Base-by-base conservation (phyloP, 2,113 vertebrate genomes). In the Orycteropus afer region DNA sequence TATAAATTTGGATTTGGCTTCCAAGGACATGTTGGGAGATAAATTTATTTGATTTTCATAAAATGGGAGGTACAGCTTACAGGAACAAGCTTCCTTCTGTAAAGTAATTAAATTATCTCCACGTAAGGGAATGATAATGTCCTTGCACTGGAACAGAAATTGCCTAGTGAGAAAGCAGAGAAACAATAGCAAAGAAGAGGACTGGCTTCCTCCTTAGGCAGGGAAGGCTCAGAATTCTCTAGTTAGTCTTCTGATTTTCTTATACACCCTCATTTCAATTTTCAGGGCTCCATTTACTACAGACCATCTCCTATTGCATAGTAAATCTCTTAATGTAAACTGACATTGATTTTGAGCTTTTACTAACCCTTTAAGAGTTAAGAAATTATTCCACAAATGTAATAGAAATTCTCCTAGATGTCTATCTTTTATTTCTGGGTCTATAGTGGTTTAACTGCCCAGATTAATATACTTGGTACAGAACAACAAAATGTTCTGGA, bases 311-410 rank as follows among this genome's bases (percentile, higher is more conserved):
- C 14, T 49, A 4, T 81, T 59, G n/a, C 11, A 76, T 82, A 63
- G 81, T 7, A 86, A 85, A 93, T 61, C 11, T 96, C 57, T 73
- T 29, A 45, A 65, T 40, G 20, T 82, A 91, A 91, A 65, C 37
- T 76, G 17, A 89, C n/a, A 65, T 51, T 73, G 32, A 74, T 78
- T 93, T 63, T 49, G 82, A 63, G 23, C 1, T 76, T 61, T 57
- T 71, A 17, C 34, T 40, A 34, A 73, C 17, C 2, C 61, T 7
- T 77, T 49, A 23, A 67, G 13, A 77, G 37, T 57, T 57, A 79
- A 73, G 40, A 94, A 84, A n/a, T 76, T 77, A 4, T 81, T 81
- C 88, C 34, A 81, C 47, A 32, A 1, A 12, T 29, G 76, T 20
- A 29, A 42, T 37, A 74, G 61, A 74, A 78, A 76, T 77, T 86